Evolutionary conservation across 2,797 vertebrate genomes (phyloP).

Genomic region (Lophotriccus pileatus): DNA sequence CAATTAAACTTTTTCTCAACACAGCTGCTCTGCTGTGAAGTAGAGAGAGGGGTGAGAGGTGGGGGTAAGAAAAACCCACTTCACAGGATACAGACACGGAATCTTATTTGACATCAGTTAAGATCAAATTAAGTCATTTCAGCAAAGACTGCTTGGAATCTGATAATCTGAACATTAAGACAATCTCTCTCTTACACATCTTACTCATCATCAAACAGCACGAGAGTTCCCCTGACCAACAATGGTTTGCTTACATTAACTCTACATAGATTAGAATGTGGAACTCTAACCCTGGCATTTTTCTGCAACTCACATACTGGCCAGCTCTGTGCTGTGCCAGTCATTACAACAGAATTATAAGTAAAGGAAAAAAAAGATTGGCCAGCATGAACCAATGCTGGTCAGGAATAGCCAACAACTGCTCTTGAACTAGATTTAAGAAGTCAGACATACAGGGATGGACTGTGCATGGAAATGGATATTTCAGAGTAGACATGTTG

Average conservation of each 20-base stretch:
- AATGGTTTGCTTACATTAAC: background rate
- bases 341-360: background rate
- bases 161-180: background rate
- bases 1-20: background rate
- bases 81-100: background rate
- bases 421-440: background rate
- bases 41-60: fast-evolving
- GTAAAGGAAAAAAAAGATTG: background rate
- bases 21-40: background rate
- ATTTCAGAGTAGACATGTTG: background rate
- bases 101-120: background rate
- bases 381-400: background rate
- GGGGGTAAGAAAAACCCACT: background rate
- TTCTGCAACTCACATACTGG: background rate
- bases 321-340: background rate
- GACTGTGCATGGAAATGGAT: background rate
- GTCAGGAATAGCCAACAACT: background rate
- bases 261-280: fast-evolving
- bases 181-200: background rate
- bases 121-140: background rate
- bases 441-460: background rate
- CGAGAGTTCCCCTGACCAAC: background rate
- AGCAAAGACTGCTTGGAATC: background rate
- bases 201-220: background rate
- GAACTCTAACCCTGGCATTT: background rate